phyloP scores from a whole-genome alignment of 2,888 invertebrate species.

The Lithophane ornitopus region DNA sequence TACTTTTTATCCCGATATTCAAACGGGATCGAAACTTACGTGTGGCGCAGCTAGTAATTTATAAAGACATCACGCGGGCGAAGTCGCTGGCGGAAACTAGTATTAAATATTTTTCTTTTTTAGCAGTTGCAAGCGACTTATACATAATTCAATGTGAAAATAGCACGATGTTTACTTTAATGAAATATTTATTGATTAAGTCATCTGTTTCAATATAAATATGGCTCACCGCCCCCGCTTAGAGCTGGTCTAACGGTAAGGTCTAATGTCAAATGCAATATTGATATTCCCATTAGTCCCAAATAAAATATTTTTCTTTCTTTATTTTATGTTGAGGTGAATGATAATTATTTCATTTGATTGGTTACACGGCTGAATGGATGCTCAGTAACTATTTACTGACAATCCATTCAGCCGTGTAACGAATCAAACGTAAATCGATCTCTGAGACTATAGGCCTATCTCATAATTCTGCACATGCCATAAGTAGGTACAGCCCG shows the following conservation, averaged over 20 bases:
- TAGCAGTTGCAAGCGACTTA: not conserved
- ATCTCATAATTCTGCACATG: not conserved
- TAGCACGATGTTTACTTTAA: not conserved
- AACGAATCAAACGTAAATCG: not conserved
- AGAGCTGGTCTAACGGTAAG: constrained; percentile 21
- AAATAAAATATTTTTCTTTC: too few species aligned
- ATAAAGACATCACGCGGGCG: too few species aligned
- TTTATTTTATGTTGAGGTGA: constrained; percentile 5
- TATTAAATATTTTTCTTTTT: not conserved
- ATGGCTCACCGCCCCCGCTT: constrained; percentile 10
- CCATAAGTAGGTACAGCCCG: not conserved
- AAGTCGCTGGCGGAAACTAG: too few species aligned
- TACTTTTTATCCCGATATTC: too few species aligned
- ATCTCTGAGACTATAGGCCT: not conserved
- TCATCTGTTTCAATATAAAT: not conserved
- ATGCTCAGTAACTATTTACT: not conserved
- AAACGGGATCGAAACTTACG: too few species aligned
- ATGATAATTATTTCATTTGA: constrained; percentile 4
- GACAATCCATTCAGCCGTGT: not conserved
- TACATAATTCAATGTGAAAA: not conserved
- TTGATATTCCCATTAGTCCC: too few species aligned
- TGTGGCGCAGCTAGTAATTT: too few species aligned
- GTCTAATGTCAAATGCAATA: constrained; percentile 11
- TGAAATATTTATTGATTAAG: not conserved
- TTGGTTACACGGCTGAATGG: not conserved